Evolutionary conservation across 1,140 invertebrate species (phyloP), one percentile per base, ranked within the genome.

Genomic region (Eubasilissa regina): DNA sequence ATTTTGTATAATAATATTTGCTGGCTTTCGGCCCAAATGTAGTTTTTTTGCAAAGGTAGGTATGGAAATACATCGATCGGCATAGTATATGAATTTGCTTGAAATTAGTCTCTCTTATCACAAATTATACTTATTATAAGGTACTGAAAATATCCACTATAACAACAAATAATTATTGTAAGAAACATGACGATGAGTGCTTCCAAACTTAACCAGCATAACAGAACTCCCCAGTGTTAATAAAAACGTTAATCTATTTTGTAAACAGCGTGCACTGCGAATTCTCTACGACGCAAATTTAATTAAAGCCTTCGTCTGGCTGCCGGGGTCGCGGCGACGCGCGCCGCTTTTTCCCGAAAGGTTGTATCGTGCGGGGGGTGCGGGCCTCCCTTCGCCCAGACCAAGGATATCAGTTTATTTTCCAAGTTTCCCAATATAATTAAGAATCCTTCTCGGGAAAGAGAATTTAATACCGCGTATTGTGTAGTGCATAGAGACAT

Each of bases 261-360:
- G 21, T 25, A 13, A 62, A 25, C 58, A 62, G 19, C 21, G 58
- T 51, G 25, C 25, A 44, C 11, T 10, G 66, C 8, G 17, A 75
- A 58, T 75, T 55, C 53, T 21, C 55, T 60, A 44, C 35, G 43
- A 75, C 51, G 35, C n/a, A 75, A 75, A 60, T 75, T 75, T 75
- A 60, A 75, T 75, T 75, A 75, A 60, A 60, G 43, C 53, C 35
- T 17, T 15, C 25, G 55, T 45, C 15, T 75, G 53, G 15, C n/a
- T 44, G 21, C 70, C 4, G 15, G 68, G 68, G 12, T 4, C 53
- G 19, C 8, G 4, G 9, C 6, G 35, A 47, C 66, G n/a, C 64
- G 11, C 15, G 15, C 43, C 45, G 25, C 17, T 43, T 66, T n/a
- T 35, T 43, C 62, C 43, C 6, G 35, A 43, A 66, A 43, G 43